Percentiles rank a stretch among this genome's conserved stretches.
phyloP scores from a whole-genome alignment of 1,140 invertebrate species.

The Procambarus virginalis region DNA sequence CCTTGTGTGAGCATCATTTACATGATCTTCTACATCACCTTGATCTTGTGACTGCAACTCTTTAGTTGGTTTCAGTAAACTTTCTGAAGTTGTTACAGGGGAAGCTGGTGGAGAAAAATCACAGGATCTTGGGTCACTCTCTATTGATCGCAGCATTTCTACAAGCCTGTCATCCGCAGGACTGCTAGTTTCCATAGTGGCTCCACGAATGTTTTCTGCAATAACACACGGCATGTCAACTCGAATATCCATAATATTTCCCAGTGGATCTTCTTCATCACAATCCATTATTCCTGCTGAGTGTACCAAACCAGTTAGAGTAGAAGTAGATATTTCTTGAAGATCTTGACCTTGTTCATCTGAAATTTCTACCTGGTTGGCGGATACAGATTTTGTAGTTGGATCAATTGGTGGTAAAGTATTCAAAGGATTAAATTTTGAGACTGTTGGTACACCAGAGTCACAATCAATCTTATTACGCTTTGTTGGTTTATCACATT shows the following conservation, averaged over 20 bases:
- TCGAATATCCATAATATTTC: constrained; percentile 59
- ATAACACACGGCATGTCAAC: constrained; percentile 61
- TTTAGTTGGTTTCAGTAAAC: constrained; percentile 33
- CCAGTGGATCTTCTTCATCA: constrained; percentile 51
- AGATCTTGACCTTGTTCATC: constrained; percentile 48
- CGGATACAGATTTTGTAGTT: not conserved
- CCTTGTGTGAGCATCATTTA: not conserved
- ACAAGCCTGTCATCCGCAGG: constrained; percentile 50
- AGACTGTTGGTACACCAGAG: not conserved
- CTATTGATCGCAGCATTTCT: constrained; percentile 60
- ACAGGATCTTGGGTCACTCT: constrained; percentile 54
- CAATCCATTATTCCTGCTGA: constrained; percentile 60
- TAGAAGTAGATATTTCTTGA: constrained; percentile 54
- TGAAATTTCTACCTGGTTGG: constrained; percentile 43
- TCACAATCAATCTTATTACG: constrained; percentile 39
- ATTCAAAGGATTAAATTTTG: constrained; percentile 42
- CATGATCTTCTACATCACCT: constrained; percentile 7
- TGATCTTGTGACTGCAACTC: constrained; percentile 5
- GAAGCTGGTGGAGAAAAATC: constrained; percentile 57
- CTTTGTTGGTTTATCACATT: constrained; percentile 38
- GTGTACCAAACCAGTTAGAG: constrained; percentile 52
- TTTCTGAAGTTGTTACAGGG: constrained; percentile 32
- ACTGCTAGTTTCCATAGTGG: constrained; percentile 36
- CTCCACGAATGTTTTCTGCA: constrained; percentile 40
- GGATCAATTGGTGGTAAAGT: not conserved